Evolutionary conservation across 2,888 invertebrate species (phyloP).

Genomic region (Tipula unca): DNA sequence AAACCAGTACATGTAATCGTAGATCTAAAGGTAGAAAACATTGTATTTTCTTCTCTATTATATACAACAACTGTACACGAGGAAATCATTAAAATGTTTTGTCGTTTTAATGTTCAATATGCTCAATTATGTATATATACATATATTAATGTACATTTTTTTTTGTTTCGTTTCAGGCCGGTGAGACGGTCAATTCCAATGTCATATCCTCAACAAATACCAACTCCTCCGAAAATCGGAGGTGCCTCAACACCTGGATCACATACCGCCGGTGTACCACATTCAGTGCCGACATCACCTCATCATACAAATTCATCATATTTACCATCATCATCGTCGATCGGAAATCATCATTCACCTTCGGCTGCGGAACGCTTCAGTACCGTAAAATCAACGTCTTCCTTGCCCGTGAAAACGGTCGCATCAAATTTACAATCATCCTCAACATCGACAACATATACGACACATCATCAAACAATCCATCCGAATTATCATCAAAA

Average conservation of each 20-base stretch:
- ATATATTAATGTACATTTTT: conserved; percentile 1
- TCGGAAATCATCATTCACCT: conserved; percentile 20
- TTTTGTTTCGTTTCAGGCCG: conserved; percentile 25
- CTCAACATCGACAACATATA: neutral
- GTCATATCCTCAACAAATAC: conserved; percentile 26
- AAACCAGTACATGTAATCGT: neutral
- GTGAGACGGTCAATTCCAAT: conserved; percentile 27
- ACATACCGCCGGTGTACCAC: conserved; percentile 26
- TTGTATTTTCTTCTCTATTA: neutral
- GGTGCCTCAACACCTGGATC: conserved; percentile 34
- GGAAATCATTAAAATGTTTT: conserved; percentile 16
- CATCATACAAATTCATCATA: conserved; percentile 15
- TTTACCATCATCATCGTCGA: conserved; percentile 26
- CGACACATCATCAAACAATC: conserved; percentile 30
- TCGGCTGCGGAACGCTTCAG: conserved; percentile 22
- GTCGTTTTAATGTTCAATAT: conserved; percentile 14
- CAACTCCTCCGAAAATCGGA: conserved; percentile 25
- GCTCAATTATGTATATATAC: neutral
- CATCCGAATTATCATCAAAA: conserved; percentile 31
- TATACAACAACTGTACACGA: neutral
- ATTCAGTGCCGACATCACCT: conserved; percentile 34
- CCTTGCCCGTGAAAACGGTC: conserved; percentile 29
- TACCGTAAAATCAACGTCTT: conserved; percentile 24
- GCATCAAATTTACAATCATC: conserved; percentile 26
- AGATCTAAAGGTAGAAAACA: neutral